These are phyloP conservation scores for Diadumene lineata DNA, from an alignment of 92 coral and sea anemone species.

Conservation along the genomic window DNA sequence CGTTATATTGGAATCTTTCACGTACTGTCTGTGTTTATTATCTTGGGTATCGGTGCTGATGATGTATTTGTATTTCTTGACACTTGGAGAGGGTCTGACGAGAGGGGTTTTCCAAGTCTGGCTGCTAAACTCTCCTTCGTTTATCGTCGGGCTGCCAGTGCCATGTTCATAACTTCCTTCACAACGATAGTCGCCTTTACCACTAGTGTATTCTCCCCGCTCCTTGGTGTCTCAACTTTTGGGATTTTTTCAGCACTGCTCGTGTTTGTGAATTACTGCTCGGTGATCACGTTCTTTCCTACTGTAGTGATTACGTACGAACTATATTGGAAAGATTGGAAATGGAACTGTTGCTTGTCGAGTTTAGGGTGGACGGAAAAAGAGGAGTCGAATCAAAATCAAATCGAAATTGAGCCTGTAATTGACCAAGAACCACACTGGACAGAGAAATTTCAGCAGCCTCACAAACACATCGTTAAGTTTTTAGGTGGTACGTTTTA, in stretches of 20 bases:
- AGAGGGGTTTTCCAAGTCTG: conserved; percentile 56
- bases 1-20: conserved; percentile 94
- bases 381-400: conserved; percentile 25
- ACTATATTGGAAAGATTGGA: conserved; percentile 68
- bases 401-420: conserved; percentile 24
- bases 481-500: conserved; percentile 73
- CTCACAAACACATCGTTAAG: conserved; percentile 56
- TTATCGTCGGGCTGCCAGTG: conserved; percentile 85
- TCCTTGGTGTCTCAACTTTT: conserved; percentile 90
- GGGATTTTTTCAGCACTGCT: conserved; percentile 93
- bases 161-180: conserved; percentile 91
- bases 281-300: conserved; percentile 85
- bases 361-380: conserved; percentile 36
- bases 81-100: conserved; percentile 83
- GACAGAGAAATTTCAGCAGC: conserved; percentile 64
- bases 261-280: conserved; percentile 85
- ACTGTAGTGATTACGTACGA: conserved; percentile 84
- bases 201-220: conserved; percentile 90
- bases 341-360: conserved; percentile 61
- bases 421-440: conserved; percentile 34
- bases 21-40: conserved; percentile 91
- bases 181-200: conserved; percentile 92
- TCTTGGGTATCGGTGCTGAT: conserved; percentile 94
- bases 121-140: conserved; percentile 79
- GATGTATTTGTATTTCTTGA: conserved; percentile 95